These are phyloP conservation scores for Xanthia icteritia DNA, from an alignment of 2,888 invertebrate genomes.

Conservation along the genomic window DNA sequence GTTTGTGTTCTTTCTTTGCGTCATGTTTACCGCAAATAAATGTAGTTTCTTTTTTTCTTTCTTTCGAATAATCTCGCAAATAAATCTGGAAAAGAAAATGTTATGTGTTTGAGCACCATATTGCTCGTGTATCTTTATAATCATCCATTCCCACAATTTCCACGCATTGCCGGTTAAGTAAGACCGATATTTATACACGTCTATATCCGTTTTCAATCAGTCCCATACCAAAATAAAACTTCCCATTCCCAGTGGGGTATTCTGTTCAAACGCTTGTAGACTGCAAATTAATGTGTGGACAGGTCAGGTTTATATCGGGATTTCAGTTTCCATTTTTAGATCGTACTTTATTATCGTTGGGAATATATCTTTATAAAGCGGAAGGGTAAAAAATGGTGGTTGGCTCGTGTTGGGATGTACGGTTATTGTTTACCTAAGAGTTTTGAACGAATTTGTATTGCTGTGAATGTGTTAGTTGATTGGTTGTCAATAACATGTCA, in stretches of 20 bases:
- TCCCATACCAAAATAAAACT: slow-evolving; percentile 28
- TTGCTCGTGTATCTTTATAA: background rate
- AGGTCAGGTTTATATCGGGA: slow-evolving; percentile 7
- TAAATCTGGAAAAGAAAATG: too few relatives aligned
- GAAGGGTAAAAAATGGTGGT: background rate
- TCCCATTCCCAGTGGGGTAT: background rate
- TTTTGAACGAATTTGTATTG: background rate
- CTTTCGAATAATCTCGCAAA: too few relatives aligned
- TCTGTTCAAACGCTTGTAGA: slow-evolving; percentile 3
- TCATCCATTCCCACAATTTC: background rate
- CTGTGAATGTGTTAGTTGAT: background rate
- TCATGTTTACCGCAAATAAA: too few relatives aligned
- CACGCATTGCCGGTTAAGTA: background rate
- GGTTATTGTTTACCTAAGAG: background rate
- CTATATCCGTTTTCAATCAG: slow-evolving; percentile 23
- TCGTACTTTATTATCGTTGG: slow-evolving; percentile 2
- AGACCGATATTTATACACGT: background rate
- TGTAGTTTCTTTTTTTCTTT: too few relatives aligned
- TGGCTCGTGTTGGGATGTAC: background rate
- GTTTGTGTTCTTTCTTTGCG: too few relatives aligned
- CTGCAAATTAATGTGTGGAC: background rate
- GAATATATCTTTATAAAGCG: background rate
- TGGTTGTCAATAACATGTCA: background rate
- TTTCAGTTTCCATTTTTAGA: slow-evolving; percentile 21
- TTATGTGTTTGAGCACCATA: background rate